Evolutionary conservation across 2,113 vertebrate genomes (phyloP).

Genomic region (Cepphus grylle): DNA sequence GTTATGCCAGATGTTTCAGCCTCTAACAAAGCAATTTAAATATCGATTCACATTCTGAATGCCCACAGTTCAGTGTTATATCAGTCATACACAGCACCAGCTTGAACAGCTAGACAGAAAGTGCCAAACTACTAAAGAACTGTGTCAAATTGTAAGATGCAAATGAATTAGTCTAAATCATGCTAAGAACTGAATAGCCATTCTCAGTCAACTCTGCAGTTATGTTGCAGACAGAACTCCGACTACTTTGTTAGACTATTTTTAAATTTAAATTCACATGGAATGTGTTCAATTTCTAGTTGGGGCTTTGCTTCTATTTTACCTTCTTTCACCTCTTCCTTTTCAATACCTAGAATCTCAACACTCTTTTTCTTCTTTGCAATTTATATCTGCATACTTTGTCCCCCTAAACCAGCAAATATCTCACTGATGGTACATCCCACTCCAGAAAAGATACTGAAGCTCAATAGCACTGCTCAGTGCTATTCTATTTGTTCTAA

Average conservation of each 20-base stretch:
- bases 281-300: background rate
- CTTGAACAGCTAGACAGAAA: background rate
- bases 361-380: background rate
- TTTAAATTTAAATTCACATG: background rate
- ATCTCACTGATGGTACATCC: background rate
- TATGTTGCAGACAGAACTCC: background rate
- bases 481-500: background rate
- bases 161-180: background rate
- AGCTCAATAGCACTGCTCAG: background rate
- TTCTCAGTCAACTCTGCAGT: background rate
- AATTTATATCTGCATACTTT: background rate
- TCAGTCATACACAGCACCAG: background rate
- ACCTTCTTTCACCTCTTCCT: background rate
- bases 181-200: background rate
- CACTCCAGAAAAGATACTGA: background rate
- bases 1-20: background rate
- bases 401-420: background rate
- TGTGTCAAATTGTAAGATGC: background rate
- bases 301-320: background rate
- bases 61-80: background rate
- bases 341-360: background rate
- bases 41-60: background rate
- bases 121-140: background rate
- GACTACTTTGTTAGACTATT: background rate
- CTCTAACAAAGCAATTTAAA: slow-evolving; percentile 10